Base-by-base conservation (phyloP, 2,113 vertebrate genomes). In the Smithornis capensis region DNA sequence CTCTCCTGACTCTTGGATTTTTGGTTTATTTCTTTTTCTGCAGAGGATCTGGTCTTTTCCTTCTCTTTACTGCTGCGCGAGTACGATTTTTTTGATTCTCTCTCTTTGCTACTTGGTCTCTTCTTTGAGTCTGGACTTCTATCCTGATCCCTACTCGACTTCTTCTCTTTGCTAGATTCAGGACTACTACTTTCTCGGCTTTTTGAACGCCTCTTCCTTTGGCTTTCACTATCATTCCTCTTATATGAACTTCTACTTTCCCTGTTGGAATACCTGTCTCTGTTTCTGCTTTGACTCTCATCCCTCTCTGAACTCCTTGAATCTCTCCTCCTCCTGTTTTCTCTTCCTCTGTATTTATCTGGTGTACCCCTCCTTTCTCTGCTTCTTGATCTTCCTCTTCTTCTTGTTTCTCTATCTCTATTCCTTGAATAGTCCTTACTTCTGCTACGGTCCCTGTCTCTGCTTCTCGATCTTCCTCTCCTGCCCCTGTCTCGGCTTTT, bases 1-100 rank as follows among this genome's bases (percentile, higher is more conserved):
- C 97, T 98, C 94, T 98, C 98, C 96, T 98, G 98, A 98, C 98
- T 97, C 96, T 98, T 98, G 97, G 98, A 98, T 97, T 98, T 98
- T 97, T 97, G 98, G 96, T 98, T 98, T 70, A 96, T 93, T 96
- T 98, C 98, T 83, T 98, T 98, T 95, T 98, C 98, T 96, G 97
- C 97, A 87, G 98, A 98, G 68, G 97, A 97, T 95, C 95, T 97
- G 60, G 93, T 97, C 95, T 98, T 98, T 81, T 98, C 98, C 59
- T 97, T 96, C 89, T 99, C 97, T 97, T 98, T 98, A 96, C 97
- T 98, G 95, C 95, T 98, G 67, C 92, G 88, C 7, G 96, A 95
- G 27, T 97, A 95, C 27, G 97, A 96, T 86, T 97, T 98, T 83
- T 97, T 97, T 49, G 95, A 96, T 95, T 98, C 98, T 96, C 83